Conservation (phyloP, 2,797 vertebrate species). For the Anguilla marmorata region DNA sequence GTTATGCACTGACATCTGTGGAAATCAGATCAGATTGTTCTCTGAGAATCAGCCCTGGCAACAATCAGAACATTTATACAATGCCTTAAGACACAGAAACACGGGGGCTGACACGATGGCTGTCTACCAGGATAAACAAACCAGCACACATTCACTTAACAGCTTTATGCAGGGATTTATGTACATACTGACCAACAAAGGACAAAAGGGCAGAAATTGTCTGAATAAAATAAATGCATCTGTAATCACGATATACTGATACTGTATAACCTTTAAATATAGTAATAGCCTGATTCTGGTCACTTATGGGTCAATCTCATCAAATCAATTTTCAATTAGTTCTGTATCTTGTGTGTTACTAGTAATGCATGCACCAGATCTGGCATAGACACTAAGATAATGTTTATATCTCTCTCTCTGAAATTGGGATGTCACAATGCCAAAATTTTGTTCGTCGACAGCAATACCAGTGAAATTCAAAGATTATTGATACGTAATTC, state of each 20-base stretch:
- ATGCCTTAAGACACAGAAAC: constrained; percentile 51
- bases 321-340: too few relatives aligned
- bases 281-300: too few relatives aligned
- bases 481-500: too few relatives aligned
- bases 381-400: too few relatives aligned
- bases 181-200: constrained; percentile 71
- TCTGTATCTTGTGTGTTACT: too few relatives aligned
- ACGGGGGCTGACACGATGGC: constrained; percentile 59
- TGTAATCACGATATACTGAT: constrained; percentile 21
- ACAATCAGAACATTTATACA: constrained; percentile 54
- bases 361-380: too few relatives aligned
- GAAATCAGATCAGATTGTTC: constrained; percentile 55
- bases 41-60: constrained; percentile 47
- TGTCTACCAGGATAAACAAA: constrained; percentile 63
- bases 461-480: too few relatives aligned
- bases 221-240: constrained; percentile 24
- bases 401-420: too few relatives aligned
- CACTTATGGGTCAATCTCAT: too few relatives aligned
- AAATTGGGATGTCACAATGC: too few relatives aligned
- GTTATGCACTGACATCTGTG: constrained; percentile 51
- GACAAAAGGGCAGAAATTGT: constrained; percentile 68
- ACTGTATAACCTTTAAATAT: background rate
- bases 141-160: constrained; percentile 66
- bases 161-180: constrained; percentile 60
- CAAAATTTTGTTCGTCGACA: too few relatives aligned